phyloP scores from a whole-genome alignment of 2,113 vertebrate species.

The Picathartes gymnocephalus region DNA sequence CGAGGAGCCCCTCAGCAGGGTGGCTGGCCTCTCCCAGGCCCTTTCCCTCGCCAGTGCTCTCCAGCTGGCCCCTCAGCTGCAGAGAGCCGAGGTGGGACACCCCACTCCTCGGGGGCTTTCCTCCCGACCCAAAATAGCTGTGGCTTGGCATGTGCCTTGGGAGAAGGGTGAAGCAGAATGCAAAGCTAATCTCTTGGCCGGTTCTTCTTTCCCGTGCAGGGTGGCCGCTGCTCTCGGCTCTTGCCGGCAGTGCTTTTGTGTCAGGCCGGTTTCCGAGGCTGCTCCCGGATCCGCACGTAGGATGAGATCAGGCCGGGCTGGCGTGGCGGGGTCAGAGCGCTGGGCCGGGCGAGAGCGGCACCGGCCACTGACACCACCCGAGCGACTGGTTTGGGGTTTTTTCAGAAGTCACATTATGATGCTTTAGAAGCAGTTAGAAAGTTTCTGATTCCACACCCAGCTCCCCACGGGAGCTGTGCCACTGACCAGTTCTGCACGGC shows the following conservation, averaged over 20 bases:
- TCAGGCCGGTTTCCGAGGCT: background rate
- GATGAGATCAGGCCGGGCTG: background rate
- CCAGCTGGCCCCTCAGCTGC: background rate
- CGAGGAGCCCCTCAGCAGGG: background rate
- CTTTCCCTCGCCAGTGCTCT: background rate
- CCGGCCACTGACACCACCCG: accelerated
- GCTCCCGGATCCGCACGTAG: background rate
- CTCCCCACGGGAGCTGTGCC: accelerated
- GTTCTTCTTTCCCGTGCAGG: background rate
- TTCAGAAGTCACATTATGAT: accelerated
- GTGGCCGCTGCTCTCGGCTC: accelerated
- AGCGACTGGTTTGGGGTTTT: accelerated
- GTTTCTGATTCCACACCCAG: accelerated
- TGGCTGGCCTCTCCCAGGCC: background rate
- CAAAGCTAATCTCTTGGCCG: background rate
- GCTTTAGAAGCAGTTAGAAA: background rate
- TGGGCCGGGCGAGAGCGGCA: accelerated
- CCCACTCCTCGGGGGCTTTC: background rate
- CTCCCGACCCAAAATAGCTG: background rate
- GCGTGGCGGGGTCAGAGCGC: accelerated
- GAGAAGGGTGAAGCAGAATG: background rate
- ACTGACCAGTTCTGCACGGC: background rate
- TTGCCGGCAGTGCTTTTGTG: background rate
- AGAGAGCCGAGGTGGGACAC: background rate
- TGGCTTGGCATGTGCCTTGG: background rate